Evolutionary conservation across 2,888 invertebrate genomes (phyloP).

Genomic region (Caenorhabditis angaria): DNA sequence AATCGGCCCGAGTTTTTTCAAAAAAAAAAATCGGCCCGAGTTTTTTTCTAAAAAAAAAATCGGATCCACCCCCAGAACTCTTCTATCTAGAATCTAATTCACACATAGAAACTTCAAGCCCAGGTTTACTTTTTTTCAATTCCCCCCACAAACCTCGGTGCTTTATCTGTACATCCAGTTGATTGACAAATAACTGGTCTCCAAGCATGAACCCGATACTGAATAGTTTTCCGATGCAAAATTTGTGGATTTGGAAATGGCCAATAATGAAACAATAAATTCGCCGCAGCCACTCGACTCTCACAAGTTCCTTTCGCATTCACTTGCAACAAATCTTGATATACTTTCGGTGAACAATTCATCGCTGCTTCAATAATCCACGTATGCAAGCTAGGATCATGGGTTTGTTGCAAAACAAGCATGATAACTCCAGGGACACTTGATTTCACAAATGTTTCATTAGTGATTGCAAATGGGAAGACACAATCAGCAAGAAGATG

Average conservation of each 20-base stretch:
- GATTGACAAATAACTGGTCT: constrained; percentile 57
- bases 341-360: constrained; percentile 88
- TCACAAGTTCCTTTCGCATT: constrained; percentile 84
- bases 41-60: too few species aligned
- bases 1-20: too few species aligned
- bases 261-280: constrained; percentile 98
- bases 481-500: constrained; percentile 94
- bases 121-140: not conserved
- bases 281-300: constrained; percentile 92
- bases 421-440: constrained; percentile 82
- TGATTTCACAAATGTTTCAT: constrained; percentile 59
- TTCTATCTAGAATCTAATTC: too few species aligned
- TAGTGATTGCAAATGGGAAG: constrained; percentile 86
- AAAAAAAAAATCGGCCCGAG: too few species aligned
- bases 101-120: too few species aligned
- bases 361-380: constrained; percentile 94
- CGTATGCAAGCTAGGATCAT: constrained; percentile 92
- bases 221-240: constrained; percentile 86
- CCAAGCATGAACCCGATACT: constrained; percentile 72
- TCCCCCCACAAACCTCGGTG: constrained; percentile 39
- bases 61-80: too few species aligned
- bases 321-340: constrained; percentile 73
- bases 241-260: constrained; percentile 93
- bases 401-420: constrained; percentile 96
- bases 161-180: constrained; percentile 58